Conservation (phyloP, 1,140 invertebrate species). For the Aculops lycopersici region DNA sequence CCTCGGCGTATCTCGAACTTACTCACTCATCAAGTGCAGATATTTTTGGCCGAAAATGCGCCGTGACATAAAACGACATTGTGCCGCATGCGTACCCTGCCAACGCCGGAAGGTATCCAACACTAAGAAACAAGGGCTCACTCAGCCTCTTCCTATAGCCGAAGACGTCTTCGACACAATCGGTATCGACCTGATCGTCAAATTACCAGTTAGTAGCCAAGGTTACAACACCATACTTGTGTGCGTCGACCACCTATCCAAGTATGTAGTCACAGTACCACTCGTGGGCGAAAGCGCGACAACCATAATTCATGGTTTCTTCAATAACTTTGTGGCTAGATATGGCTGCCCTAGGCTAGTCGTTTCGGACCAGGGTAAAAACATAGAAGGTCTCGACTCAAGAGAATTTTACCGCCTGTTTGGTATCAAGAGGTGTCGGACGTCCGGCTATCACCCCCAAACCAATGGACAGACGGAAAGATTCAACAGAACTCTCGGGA, state of each 20-base stretch:
- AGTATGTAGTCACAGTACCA: conserved; percentile 10
- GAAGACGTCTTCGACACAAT: conserved; percentile 11
- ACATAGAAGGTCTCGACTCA: not conserved
- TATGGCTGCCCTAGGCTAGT: conserved; percentile 13
- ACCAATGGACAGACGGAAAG: conserved; percentile 11
- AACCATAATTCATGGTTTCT: conserved; percentile 6
- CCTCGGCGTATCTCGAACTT: conserved; percentile 10
- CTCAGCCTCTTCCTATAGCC: conserved; percentile 3
- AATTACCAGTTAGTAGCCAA: conserved; percentile 5
- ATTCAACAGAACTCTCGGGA: conserved; percentile 11
- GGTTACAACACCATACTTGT: conserved; percentile 12
- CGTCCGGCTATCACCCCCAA: conserved; percentile 9
- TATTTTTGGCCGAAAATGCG: conserved; percentile 6
- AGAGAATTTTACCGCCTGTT: conserved; percentile 1
- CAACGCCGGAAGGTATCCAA: not conserved
- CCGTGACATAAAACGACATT: not conserved
- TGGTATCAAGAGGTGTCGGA: conserved; percentile 7
- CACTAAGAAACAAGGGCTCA: not conserved
- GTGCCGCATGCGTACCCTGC: not conserved
- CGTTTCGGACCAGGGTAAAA: conserved; percentile 8
- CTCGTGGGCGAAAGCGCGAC: conserved; percentile 2
- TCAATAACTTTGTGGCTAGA: conserved; percentile 15
- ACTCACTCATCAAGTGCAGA: conserved; percentile 4
- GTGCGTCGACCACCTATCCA: conserved; percentile 12
- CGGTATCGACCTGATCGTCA: conserved; percentile 14